Evolutionary conservation across 1,140 invertebrate genomes (phyloP).

Genomic region (Cardiocondyla obscurior): DNA sequence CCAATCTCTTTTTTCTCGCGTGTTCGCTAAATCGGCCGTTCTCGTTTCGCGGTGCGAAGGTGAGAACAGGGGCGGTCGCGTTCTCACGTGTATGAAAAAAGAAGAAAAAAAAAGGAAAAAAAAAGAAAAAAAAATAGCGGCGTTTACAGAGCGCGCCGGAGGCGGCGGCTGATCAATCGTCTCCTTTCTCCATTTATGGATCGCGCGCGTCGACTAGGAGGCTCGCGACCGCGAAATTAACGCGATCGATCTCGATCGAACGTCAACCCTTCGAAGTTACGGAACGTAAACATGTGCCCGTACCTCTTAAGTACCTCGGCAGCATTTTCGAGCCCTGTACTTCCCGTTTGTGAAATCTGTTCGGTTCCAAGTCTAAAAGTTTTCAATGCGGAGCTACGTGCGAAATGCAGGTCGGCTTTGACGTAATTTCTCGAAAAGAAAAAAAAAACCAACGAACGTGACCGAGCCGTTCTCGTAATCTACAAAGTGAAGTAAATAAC

Average conservation of each 20-base stretch:
- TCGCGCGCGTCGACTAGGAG: constrained; percentile 26
- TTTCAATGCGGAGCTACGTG: no score
- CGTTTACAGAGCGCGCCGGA: constrained; percentile 15
- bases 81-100: constrained; percentile 50
- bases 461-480: background rate
- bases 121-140: no score
- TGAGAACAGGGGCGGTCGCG: constrained; percentile 15
- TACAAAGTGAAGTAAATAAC: background rate
- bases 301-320: background rate
- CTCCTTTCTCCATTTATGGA: constrained; percentile 59
- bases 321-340: no score
- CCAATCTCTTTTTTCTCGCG: no score
- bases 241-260: background rate
- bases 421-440: background rate
- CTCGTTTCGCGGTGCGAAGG: background rate
- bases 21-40: background rate
- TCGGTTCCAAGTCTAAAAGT: no score
- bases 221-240: background rate
- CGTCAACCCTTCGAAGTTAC: background rate
- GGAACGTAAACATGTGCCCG: background rate
- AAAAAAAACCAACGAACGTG: background rate
- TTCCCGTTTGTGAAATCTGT: no score
- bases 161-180: constrained; percentile 41
- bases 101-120: no score
- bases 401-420: background rate